A percentile compares a stretch with the other conserved stretches of the same genome.
phyloP scores from a whole-genome alignment of 2,888 invertebrate species.

The Tribolium freemani region DNA sequence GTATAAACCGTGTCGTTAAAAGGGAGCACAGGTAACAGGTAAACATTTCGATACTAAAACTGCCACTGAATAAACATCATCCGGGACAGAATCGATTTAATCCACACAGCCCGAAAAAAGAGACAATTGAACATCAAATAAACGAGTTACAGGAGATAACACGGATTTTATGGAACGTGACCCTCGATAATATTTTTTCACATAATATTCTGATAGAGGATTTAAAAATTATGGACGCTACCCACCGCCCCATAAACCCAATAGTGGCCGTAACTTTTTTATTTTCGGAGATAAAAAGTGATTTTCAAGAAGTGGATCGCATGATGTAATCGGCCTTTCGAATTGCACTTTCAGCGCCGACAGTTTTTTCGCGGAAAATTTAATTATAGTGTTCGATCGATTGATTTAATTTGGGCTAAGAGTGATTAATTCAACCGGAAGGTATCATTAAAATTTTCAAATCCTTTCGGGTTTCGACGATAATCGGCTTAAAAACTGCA shows the following conservation, averaged over 20 bases:
- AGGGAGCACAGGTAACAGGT: not conserved
- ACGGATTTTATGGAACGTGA: conserved; percentile 23
- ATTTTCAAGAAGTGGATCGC: conserved; percentile 13
- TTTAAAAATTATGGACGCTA: conserved; percentile 16
- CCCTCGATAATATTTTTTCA: conserved; percentile 24
- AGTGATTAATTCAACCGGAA: not conserved
- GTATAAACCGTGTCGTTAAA: not conserved
- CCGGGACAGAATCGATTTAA: conserved; percentile 3
- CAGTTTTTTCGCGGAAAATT: not conserved
- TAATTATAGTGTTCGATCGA: conserved; percentile 1
- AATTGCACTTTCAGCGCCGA: conserved; percentile 1
- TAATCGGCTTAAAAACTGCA: too few species aligned
- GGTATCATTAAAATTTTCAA: not conserved
- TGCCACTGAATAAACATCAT: not conserved
- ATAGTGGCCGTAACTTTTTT: conserved; percentile 18
- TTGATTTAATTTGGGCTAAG: not conserved
- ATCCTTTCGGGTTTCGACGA: not conserved
- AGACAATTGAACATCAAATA: conserved; percentile 18
- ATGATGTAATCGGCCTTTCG: conserved; percentile 12
- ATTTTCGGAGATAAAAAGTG: conserved; percentile 11
- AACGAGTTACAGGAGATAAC: conserved; percentile 8
- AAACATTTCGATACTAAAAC: not conserved
- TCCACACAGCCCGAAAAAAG: conserved; percentile 6
- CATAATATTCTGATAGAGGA: conserved; percentile 17
- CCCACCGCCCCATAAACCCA: conserved; percentile 3